A percentile compares a stretch with the other conserved stretches of the same genome.
Evolutionary conservation across 2,888 invertebrate species (phyloP).

Genomic region (Zhuqinia jingwanae): DNA sequence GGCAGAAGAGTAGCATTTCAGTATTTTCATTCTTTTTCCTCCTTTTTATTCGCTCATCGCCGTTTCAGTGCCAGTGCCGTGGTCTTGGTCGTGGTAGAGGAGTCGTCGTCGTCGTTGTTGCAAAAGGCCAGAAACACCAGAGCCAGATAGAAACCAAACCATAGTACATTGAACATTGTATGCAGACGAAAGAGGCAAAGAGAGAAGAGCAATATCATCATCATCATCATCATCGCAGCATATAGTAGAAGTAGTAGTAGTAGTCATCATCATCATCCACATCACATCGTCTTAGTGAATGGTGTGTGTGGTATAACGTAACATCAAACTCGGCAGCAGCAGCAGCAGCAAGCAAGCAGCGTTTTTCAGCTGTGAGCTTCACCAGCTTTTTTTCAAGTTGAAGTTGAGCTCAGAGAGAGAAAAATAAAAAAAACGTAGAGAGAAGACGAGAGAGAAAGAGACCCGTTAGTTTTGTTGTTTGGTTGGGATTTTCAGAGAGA

Average conservation of each 20-base stretch:
- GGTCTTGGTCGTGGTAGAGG: constrained; percentile 27
- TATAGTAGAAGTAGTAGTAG: too few species aligned
- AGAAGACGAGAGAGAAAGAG: constrained; percentile 47
- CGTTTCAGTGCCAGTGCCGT: constrained; percentile 43
- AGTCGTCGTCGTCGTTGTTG: constrained; percentile 10
- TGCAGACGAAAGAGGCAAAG: not conserved
- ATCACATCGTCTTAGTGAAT: too few species aligned
- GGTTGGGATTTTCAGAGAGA: constrained; percentile 54
- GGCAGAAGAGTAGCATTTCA: too few species aligned
- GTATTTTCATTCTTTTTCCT: constrained; percentile 51
- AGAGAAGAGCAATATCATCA: constrained; percentile 21
- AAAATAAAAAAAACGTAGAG: not conserved
- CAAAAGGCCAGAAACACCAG: constrained; percentile 9
- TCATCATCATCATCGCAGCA: constrained; percentile 4
- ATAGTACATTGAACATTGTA: constrained; percentile 18
- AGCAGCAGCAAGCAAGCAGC: constrained; percentile 18
- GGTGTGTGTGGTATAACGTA: constrained; percentile 40
- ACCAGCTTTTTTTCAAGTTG: constrained; percentile 63
- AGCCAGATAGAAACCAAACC: not conserved
- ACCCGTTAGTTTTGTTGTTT: constrained; percentile 69
- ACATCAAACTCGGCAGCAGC: constrained; percentile 25
- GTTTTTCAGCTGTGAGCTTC: constrained; percentile 60
- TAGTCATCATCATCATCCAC: too few species aligned
- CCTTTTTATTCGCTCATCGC: constrained; percentile 35
- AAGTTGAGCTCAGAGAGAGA: constrained; percentile 36